These are phyloP conservation scores for Apogon talboti DNA, from an alignment of 2,797 vertebrate species.

Conservation along the genomic window DNA sequence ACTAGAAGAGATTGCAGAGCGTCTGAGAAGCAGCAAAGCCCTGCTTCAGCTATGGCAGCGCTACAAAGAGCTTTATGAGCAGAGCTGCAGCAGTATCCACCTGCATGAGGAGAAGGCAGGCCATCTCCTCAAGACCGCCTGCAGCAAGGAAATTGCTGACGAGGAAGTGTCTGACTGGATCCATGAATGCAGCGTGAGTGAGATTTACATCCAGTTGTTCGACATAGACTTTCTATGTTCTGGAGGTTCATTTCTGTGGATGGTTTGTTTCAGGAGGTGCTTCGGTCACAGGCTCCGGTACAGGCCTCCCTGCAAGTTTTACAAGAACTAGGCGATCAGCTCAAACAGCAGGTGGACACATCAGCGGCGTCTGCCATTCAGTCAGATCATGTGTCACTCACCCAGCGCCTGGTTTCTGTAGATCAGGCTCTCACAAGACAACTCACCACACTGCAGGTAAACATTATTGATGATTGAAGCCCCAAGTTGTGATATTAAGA, in stretches of 20 bases:
- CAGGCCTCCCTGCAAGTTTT: constrained; percentile 90
- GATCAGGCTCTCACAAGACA: constrained; percentile 91
- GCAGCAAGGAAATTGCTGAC: constrained; percentile 88
- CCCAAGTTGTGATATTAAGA: neutral
- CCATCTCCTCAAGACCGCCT: constrained; percentile 86
- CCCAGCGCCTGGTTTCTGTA: constrained; percentile 84
- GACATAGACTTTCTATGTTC: neutral
- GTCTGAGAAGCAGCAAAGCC: constrained; percentile 88
- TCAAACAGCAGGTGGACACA: constrained; percentile 92
- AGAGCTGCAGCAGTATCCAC: constrained; percentile 81
- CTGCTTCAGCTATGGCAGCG: constrained; percentile 94
- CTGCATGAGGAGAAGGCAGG: constrained; percentile 86
- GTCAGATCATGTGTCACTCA: constrained; percentile 89
- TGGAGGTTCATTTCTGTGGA: neutral
- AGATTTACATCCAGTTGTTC: neutral
- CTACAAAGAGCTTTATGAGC: constrained; percentile 88
- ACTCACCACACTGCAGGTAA: constrained; percentile 90
- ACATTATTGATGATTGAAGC: neutral
- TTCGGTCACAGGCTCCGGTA: constrained; percentile 81
- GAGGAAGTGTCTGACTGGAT: constrained; percentile 91
- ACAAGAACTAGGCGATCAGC: constrained; percentile 90
- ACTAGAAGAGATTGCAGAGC: constrained; percentile 91
- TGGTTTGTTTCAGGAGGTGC: constrained; percentile 84
- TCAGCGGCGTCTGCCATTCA: constrained; percentile 91
- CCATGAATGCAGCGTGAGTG: constrained; percentile 88